Base-by-base conservation (phyloP, 2,113 vertebrate genomes). In the Apteryx owenii region DNA sequence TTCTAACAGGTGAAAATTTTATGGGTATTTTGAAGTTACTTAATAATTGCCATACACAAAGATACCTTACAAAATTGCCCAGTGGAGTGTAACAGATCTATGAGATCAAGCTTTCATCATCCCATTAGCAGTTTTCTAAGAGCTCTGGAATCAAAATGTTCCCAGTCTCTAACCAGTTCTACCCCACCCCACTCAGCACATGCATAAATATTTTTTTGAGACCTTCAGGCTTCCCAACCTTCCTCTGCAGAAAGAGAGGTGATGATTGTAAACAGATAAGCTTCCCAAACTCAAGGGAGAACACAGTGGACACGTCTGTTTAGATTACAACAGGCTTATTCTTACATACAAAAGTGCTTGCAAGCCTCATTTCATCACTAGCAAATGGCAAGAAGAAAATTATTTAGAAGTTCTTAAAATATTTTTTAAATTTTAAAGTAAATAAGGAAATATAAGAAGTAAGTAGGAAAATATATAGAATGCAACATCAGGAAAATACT, bases 61-160 rank as follows among this genome's bases (percentile, higher is more conserved):
- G 84, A 69, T 92, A 50, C 53, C 33, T 87, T 92, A 66, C 42
- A 68, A 95, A 85, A 73, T 44, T 80, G 51, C 13, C 48, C 58
- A 53, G 20, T 72, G 33, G 80, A 79, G 23, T 72, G 33, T 93
- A 69, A 87, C n/a, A 93, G 70, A 87, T 85, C 70, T 80, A 26
- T 73, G 66, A 95, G 66, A 93, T 93, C 48, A 88, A 95, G 86
- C 31, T 97, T 97, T 96, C 94, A 85, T 91, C 95, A 87, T 95
- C 77, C 62, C 81, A n/a, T 93, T 93, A 92, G 61, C 66, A 91
- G 89, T 95, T 92, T 91, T 95, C 78, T 88, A 92, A 92, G 89
- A 82, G 81, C 78, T 89, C 71, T 89, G 94, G 62, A 96, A 96
- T 94, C 53, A 65, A 40, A 95, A 79, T 73, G 33, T 87, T 94